phyloP scores from a whole-genome alignment of 2,888 invertebrate genomes.

The Patella caerulea region DNA sequence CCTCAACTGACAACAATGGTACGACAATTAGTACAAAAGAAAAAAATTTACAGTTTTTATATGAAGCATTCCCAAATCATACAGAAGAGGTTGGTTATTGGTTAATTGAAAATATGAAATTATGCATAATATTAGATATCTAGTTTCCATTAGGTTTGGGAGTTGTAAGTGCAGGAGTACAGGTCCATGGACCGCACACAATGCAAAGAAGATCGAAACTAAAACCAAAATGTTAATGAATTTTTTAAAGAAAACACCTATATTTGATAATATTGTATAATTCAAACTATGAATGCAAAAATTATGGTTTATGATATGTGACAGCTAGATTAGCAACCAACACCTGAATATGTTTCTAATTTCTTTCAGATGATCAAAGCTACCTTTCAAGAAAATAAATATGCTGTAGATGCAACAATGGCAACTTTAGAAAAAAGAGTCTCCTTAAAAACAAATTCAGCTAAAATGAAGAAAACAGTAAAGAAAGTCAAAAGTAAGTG shows the following conservation, averaged over 20 bases:
- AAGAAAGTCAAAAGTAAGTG: background rate
- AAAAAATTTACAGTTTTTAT: conserved; percentile 45
- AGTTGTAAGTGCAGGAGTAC: too few relatives aligned
- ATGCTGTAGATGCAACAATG: background rate
- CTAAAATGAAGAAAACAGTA: background rate
- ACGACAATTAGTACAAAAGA: conserved; percentile 16
- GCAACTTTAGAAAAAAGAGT: background rate
- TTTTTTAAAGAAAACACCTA: too few relatives aligned
- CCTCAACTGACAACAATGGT: background rate
- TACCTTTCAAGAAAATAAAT: background rate
- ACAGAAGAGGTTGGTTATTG: conserved; percentile 41
- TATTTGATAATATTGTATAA: too few relatives aligned
- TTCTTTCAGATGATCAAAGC: background rate
- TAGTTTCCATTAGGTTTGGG: too few relatives aligned
- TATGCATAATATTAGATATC: too few relatives aligned
- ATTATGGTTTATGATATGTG: too few relatives aligned
- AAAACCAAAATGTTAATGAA: too few relatives aligned
- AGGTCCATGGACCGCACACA: too few relatives aligned
- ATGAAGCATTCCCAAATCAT: conserved; percentile 47
- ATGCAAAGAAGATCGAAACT: too few relatives aligned
- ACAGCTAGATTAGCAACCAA: too few relatives aligned
- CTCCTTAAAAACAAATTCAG: background rate
- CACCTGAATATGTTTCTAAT: background rate
- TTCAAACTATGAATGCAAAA: too few relatives aligned
- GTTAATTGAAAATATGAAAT: too few relatives aligned